phyloP scores from a whole-genome alignment of 2,113 vertebrate species.

The Lophochroa leadbeateri region DNA sequence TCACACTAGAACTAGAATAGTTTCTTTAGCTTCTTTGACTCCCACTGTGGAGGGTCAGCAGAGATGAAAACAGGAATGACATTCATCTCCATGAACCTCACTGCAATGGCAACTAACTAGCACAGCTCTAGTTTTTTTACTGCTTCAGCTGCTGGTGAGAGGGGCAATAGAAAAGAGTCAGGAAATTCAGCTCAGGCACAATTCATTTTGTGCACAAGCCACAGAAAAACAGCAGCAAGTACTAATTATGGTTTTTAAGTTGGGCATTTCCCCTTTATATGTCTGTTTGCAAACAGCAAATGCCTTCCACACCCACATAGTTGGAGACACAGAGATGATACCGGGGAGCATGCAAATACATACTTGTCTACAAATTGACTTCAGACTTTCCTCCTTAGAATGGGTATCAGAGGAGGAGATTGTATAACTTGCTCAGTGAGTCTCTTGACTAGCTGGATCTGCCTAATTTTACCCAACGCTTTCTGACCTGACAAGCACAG shows the following conservation, averaged over 20 bases:
- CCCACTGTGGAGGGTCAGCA: background rate
- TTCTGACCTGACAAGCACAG: background rate
- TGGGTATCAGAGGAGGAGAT: background rate
- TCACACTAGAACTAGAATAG: background rate
- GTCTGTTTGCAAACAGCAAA: conserved; percentile 57
- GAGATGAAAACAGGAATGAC: background rate
- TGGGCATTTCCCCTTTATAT: conserved; percentile 2
- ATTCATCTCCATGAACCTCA: background rate
- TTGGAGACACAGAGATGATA: background rate
- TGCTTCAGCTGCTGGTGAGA: background rate
- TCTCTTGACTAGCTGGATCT: background rate
- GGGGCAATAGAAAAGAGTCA: background rate
- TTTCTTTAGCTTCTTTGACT: background rate
- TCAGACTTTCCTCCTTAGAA: background rate
- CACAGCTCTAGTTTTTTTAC: background rate
- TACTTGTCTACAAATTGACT: background rate
- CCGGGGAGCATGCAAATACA: background rate
- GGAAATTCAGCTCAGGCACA: background rate
- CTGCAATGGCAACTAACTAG: background rate
- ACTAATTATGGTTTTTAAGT: conserved; percentile 36
- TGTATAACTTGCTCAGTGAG: background rate
- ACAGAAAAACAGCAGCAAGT: background rate
- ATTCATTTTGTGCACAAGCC: background rate
- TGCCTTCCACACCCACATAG: background rate
- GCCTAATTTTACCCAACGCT: background rate